Evolutionary conservation across 2,888 invertebrate genomes (phyloP).

Genomic region (Callinectes sapidus): DNA sequence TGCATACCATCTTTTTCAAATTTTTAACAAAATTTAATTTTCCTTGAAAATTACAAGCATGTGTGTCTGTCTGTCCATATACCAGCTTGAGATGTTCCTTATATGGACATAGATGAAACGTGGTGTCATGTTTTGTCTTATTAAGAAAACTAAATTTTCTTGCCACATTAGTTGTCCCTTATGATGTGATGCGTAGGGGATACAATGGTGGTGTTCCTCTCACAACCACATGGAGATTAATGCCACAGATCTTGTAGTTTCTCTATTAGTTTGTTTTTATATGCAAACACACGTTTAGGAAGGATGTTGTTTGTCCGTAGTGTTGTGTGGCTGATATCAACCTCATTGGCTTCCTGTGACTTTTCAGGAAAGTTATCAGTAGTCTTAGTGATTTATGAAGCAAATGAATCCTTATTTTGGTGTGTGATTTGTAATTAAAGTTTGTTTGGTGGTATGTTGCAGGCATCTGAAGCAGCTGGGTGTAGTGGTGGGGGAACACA

Average conservation of each 20-base stretch:
- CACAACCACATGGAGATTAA: no score
- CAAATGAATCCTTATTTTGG: background rate
- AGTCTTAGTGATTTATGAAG: background rate
- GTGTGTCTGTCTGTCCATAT: background rate
- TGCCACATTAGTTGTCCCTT: no score
- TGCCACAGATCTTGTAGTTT: background rate
- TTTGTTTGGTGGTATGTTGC: conserved; percentile 10
- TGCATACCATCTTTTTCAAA: no score
- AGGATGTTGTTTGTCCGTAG: background rate
- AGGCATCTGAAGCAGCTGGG: conserved; percentile 72
- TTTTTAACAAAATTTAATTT: background rate
- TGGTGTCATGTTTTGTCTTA: no score
- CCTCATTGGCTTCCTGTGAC: background rate
- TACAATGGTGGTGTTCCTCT: no score
- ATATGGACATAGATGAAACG: no score
- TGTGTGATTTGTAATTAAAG: background rate
- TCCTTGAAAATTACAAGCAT: background rate
- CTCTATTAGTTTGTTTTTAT: background rate
- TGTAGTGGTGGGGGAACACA: conserved; percentile 69
- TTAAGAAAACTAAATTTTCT: no score
- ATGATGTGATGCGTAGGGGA: no score
- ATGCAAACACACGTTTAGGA: background rate
- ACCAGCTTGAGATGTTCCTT: no score
- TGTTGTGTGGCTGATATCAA: background rate
- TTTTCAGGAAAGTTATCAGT: background rate